Percentiles rank a stretch among this genome's conserved stretches.
phyloP scores from a whole-genome alignment of 2,888 invertebrate species.

The Eupithecia tripunctaria region DNA sequence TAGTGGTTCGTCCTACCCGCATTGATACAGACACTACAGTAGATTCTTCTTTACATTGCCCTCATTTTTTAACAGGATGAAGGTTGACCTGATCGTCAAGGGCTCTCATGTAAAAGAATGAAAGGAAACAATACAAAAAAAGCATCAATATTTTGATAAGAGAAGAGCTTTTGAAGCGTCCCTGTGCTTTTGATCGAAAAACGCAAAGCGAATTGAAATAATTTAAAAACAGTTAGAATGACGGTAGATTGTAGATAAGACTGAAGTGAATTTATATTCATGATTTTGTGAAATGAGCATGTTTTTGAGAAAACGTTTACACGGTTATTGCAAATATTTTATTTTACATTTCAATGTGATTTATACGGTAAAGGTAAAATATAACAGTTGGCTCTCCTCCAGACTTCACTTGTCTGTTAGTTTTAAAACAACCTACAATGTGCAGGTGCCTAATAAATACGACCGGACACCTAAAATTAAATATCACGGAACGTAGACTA shows the following conservation, averaged over 20 bases:
- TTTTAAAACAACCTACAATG: background rate
- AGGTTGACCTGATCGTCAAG: background rate
- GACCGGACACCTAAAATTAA: background rate
- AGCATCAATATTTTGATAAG: background rate
- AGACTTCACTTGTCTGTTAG: slow-evolving; percentile 1
- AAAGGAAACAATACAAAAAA: background rate
- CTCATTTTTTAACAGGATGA: background rate
- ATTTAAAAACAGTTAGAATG: background rate
- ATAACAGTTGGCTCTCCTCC: background rate
- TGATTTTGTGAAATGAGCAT: background rate
- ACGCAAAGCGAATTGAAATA: background rate
- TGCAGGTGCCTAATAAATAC: slow-evolving; percentile 3
- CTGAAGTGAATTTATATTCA: background rate
- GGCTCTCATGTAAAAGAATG: background rate
- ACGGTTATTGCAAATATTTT: slow-evolving; percentile 2
- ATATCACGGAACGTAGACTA: no score
- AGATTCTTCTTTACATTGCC: no score
- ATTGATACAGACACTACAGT: no score
- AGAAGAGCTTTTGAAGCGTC: background rate
- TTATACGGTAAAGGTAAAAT: background rate
- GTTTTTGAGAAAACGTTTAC: slow-evolving; percentile 1
- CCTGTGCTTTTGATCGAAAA: background rate
- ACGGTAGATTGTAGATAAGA: background rate
- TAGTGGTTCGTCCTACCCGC: no score
- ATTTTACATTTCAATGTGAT: slow-evolving; percentile 12